Evolutionary conservation across 2,797 vertebrate species (phyloP), one percentile per base, ranked within the genome.

Genomic region (Australoheros facetus): DNA sequence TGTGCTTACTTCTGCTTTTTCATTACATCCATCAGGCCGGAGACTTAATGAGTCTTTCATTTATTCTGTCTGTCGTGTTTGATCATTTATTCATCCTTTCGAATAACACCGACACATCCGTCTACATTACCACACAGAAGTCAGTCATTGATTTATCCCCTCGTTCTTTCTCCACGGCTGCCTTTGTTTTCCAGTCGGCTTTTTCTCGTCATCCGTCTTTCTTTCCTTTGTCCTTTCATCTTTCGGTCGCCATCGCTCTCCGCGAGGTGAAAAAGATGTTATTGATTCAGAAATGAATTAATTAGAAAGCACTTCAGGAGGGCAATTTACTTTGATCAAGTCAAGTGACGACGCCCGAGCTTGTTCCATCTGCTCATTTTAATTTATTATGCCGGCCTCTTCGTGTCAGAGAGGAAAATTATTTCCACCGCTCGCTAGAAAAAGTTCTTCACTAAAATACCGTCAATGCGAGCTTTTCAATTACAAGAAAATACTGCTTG

Each of bases 201-300:
- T 53, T 19, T 42, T 53, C 56, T 37, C 32, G 55, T 79, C 85
- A 77, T 84, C 73, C 2, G 48, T 89, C 88, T 86, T 57, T 81
- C 75, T 85, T 72, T 75, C 74, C 37, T 78, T 78, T 86, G 86
- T 92, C 90, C 81, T 88, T 89, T 92, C 83, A 87, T 91, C 88
- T 86, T 69, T 48, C 11, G 7, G 39, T 64, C 13, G 70, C 83
- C 83, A 71, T 91, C 82, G 0, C 7, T 85, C 87, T 78, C 80
- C 0, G 32, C 58, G 59, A 69, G 77, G 78, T 62, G 79, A 62
- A 89, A 91, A 83, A 78, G 77, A 87, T 75, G 80, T 80, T 91
- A 92, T 92, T 89, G 93, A 94, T 93, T 88, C n/a, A 81, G 86
- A 93, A 85, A 92, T 85, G 87, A 93, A 93, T 90, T 89, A 91